Evolutionary conservation across 2,888 invertebrate species (phyloP).

Genomic region (Tetramorium bicarinatum): DNA sequence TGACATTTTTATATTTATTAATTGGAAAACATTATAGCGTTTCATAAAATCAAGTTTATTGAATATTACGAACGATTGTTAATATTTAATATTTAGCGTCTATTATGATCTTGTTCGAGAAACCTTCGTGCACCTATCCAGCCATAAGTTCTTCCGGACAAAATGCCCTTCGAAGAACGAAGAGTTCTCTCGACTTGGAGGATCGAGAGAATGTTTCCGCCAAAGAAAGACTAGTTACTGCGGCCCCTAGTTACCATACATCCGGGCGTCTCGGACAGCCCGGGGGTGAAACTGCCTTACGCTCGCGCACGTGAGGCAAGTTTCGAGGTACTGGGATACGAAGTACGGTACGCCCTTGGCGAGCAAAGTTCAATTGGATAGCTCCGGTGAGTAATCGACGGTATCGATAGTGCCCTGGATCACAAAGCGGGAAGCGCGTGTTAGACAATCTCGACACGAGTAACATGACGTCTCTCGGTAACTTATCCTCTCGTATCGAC

Average conservation of each 20-base stretch:
- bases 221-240: constrained; percentile 40
- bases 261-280: constrained; percentile 21
- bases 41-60: not conserved
- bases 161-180: constrained; percentile 7
- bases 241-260: constrained; percentile 23
- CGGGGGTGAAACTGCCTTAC: constrained; percentile 23
- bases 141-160: not conserved
- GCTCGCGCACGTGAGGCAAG: constrained; percentile 43
- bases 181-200: constrained; percentile 10
- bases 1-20: not conserved
- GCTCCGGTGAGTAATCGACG: constrained; percentile 58
- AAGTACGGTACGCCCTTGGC: constrained; percentile 54
- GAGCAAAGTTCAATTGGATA: constrained; percentile 67
- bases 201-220: constrained; percentile 11
- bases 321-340: constrained; percentile 34
- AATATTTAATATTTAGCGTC: not conserved
- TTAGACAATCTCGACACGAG: constrained; percentile 52
- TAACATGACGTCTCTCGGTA: constrained; percentile 58
- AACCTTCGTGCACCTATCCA: not conserved
- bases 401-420: constrained; percentile 58
- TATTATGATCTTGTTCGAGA: not conserved
- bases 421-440: constrained; percentile 47
- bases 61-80: not conserved
- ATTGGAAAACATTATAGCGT: not conserved
- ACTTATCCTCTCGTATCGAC: constrained; percentile 49